Evolutionary conservation across 2,888 invertebrate genomes (phyloP).

Genomic region (Euzetes globulus): DNA sequence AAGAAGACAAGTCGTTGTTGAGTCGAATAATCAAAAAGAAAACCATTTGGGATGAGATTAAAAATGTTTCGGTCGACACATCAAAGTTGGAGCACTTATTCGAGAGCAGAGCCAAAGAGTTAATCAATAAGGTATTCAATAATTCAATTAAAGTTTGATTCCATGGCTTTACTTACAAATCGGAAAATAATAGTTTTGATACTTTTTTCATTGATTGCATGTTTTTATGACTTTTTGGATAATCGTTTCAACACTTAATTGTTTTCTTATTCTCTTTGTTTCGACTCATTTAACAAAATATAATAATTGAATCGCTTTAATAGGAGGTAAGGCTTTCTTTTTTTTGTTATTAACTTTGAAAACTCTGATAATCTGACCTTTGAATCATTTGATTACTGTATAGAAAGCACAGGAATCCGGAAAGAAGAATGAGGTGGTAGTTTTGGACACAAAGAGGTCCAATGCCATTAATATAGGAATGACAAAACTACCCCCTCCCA

Average conservation of each 20-base stretch:
- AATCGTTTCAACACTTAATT: background rate
- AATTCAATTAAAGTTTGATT: too few species aligned
- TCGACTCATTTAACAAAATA: conserved; percentile 1
- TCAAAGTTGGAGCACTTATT: conserved; percentile 91
- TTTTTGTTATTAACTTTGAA: background rate
- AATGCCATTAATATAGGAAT: conserved; percentile 99
- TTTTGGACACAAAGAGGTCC: conserved; percentile 91
- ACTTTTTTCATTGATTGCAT: background rate
- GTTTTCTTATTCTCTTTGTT: background rate
- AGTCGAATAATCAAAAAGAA: conserved; percentile 45
- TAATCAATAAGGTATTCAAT: conserved; percentile 34
- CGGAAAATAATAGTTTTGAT: background rate
- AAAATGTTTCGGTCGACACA: conserved; percentile 74
- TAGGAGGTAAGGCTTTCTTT: conserved; percentile 9
- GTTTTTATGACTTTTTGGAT: background rate
- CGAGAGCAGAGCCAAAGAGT: conserved; percentile 88
- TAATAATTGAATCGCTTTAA: conserved; percentile 8
- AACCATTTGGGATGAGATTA: conserved; percentile 81
- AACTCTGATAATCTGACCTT: background rate
- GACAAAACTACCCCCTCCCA: conserved; percentile 94
- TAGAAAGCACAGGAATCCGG: conserved; percentile 75
- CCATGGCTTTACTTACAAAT: background rate
- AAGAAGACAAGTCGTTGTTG: conserved; percentile 44
- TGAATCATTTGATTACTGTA: background rate
- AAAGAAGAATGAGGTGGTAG: conserved; percentile 83